phyloP scores from a whole-genome alignment of 2,888 invertebrate species.

The Gymnosoma rotundatum region DNA sequence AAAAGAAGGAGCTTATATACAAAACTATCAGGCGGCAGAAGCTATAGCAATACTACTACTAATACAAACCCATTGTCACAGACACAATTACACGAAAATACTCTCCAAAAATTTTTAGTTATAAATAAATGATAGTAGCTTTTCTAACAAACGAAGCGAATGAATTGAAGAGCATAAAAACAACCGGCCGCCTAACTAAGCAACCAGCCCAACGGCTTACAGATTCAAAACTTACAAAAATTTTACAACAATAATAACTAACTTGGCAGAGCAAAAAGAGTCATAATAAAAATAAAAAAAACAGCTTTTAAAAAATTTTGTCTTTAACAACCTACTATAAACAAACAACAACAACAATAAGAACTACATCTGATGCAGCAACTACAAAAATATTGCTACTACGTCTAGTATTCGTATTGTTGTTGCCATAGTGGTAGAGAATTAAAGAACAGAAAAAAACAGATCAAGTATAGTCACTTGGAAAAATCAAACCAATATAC shows the following conservation, averaged over 20 bases:
- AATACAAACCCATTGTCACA: constrained; percentile 10
- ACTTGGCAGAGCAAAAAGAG: constrained; percentile 51
- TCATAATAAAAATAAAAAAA: constrained; percentile 56
- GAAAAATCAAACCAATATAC: constrained; percentile 61
- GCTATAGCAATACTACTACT: constrained; percentile 55
- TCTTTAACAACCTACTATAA: constrained; percentile 67
- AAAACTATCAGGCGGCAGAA: constrained; percentile 67
- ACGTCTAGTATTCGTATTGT: constrained; percentile 20
- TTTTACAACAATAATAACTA: constrained; percentile 68
- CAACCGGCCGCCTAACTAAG: constrained; percentile 45
- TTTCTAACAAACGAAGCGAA: constrained; percentile 45
- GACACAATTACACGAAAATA: not conserved
- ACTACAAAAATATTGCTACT: constrained; percentile 54
- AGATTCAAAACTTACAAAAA: constrained; percentile 58
- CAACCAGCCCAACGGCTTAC: constrained; percentile 43
- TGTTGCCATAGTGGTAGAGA: constrained; percentile 2
- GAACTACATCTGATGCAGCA: constrained; percentile 57
- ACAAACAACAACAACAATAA: constrained; percentile 39
- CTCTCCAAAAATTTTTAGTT: constrained; percentile 8
- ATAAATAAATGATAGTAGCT: constrained; percentile 50
- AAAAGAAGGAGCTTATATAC: constrained; percentile 63
- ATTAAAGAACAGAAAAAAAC: not conserved
- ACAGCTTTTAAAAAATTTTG: constrained; percentile 72
- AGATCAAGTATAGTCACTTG: constrained; percentile 22
- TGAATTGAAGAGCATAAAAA: constrained; percentile 21